Base-by-base conservation (phyloP, 2,888 invertebrate genomes). In the Plutella xylostella region DNA sequence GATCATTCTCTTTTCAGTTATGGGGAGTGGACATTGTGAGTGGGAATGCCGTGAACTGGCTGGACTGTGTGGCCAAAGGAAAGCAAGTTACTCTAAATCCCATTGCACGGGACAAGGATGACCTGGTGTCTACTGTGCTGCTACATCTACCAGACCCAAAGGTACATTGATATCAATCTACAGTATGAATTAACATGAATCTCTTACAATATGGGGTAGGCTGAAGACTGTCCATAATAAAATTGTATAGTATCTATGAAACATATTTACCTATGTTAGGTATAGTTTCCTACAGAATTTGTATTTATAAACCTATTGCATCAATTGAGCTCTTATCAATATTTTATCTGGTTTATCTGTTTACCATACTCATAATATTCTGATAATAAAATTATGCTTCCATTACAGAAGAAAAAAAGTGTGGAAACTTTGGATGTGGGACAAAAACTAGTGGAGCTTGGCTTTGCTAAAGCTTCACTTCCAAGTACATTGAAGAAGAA, bases 1-100 rank as follows among this genome's bases (percentile, higher is more conserved):
- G 48, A 37, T 31, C 49, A 37, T 45, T 49, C 33, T 47, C 50
- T 52, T 51, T 55, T 56, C 60, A 85, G 85, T 48, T 85, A 40
- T 85, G 85, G 83, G 85, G 85, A 55, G 72, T 85, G 45, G 79
- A 84, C 25, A 61, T 84, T 50, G 77, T 70, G 4, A 80, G 80
- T 57, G 72, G 72, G 1, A 85, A 85, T 72, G 88, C 87, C 45
- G 67, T 87, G 3, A 86, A 78, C 55, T 88, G 88, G 88, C 59
- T 88, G 50, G 86, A 88, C 58, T 82, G 83, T 63, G 76, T 88
- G 37, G 84, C 85, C 9, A 77, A 65, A 52, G 85, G 78, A 17
- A 72, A 82, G 30, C 54, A 72, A 52, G 68, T 87, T 19, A 83
- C 76, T 25, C 60, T 87, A 40, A 74, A 84, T 51, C 87, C 87